Percentiles rank a stretch among this genome's conserved stretches.
Conservation (phyloP, 1,140 invertebrate genomes). For the Eumaeus atala region DNA sequence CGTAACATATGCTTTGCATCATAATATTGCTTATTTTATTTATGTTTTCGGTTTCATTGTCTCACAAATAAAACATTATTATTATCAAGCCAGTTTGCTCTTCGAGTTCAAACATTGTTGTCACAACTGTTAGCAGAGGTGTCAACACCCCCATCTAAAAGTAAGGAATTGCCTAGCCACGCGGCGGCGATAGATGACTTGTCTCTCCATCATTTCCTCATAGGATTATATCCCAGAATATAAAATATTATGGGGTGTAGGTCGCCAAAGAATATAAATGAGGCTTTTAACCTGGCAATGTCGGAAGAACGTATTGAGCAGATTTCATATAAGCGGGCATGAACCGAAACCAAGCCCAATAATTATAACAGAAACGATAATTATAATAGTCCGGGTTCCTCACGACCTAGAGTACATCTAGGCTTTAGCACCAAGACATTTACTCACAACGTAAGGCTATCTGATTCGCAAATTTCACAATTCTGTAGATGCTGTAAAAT, state of each 20-base stretch:
- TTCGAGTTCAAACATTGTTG: background rate
- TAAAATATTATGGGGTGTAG: constrained; percentile 27
- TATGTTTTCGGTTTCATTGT: no score
- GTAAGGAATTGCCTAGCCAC: constrained; percentile 6
- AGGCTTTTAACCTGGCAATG: constrained; percentile 25
- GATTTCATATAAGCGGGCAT: constrained; percentile 6
- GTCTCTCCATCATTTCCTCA: constrained; percentile 22
- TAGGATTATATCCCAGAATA: constrained; percentile 25
- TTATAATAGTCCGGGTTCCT: background rate
- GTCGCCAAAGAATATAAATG: constrained; percentile 22
- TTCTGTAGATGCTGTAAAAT: background rate
- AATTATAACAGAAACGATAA: background rate
- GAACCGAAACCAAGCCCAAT: background rate
- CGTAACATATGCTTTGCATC: no score
- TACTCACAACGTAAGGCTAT: background rate
- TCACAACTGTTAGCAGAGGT: constrained; percentile 14
- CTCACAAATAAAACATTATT: no score
- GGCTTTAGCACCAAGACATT: background rate
- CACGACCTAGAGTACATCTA: background rate
- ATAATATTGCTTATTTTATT: no score
- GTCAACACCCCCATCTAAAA: background rate
- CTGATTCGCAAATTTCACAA: background rate
- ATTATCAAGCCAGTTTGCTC: background rate
- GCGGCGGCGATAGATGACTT: constrained; percentile 27
- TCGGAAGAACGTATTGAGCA: constrained; percentile 28